Base-by-base conservation (phyloP, 92 coral and sea anemone species). In the Paragorgia papillata region DNA sequence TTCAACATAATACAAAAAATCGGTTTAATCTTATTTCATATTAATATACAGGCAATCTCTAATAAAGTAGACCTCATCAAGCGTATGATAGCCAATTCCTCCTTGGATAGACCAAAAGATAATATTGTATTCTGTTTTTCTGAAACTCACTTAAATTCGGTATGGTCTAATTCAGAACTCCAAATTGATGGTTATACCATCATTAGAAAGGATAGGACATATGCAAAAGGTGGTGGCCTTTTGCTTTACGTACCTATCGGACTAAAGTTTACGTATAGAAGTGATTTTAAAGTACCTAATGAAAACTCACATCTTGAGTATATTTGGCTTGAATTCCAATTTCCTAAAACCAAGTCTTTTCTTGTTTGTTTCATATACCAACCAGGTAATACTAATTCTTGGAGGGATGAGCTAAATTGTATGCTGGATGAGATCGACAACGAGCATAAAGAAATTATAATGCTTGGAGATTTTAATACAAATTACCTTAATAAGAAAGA, bases 71-170 rank as follows among this genome's bases (percentile, higher is more conserved):
- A 46, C n/a, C 53, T 6, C 2, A 46, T 46, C 53, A 46, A 15
- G n/a, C 37, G 25, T 15, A 58, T 58, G 65, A 28, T 58, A 4
- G 21, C 32, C 14, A 19, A 58, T 9, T 58, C 65, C 37, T 33
- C 37, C 19, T 15, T 9, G 18, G 17, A 28, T 26, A 58, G 65
- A 33, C 32, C 32, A 29, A 58, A 27, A 58, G 21, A 27, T 9
- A 58, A 58, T 25, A 58, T 58, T 27, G 37, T 58, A 12, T 27
- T 58, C 20, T 58, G 65, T 26, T 58, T 58, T 19, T 25, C 65
- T 27, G 65, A 58, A 58, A 58, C 15, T 15, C 35, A 58, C 19
- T 20, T 22, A 33, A 58, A n/a, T n/a, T n/a, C n/a, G n/a, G n/a
- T 13, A 9, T 28, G 6, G 3, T 1, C 10, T 27, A 9, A 22